Evolutionary conservation across 1,140 invertebrate species (phyloP), one percentile per base, ranked within the genome.

Genomic region (Daktulosphaira vitifoliae): DNA sequence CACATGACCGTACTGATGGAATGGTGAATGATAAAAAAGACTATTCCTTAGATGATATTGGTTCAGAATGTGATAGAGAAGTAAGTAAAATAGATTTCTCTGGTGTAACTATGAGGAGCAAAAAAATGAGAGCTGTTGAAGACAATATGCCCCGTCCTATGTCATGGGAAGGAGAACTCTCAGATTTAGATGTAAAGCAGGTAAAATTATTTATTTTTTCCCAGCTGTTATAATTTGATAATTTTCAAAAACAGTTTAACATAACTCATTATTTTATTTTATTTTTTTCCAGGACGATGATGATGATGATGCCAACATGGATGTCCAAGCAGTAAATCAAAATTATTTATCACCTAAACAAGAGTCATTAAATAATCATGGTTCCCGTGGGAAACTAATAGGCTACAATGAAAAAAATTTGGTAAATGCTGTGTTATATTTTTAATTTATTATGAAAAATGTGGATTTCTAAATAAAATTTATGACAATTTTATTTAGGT

Each of bases 141-240:
- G 75, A 73, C 13, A 70, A 68, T 5, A 75, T 76, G 7, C 81
- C 83, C 69, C 75, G 89, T 38, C 90, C 89, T 15, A 92, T 92
- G 89, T 92, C 89, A 2, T 92, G 89, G 90, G 89, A 92, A 73
- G 89, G 90, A 15, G 89, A 91, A 74, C 76, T 92, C 0, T 91
- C 88, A 1, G 89, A 92, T 71, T 80, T 82, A 59, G 83, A 84
- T 72, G 78, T 81, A 77, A 73, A 71, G 68, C 67, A 68, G 29
- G 72, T 70, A 68, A 23, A 23, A 29, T 49, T 33, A n/a, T n/a
- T n/a, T n/a, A n/a, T n/a, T n/a, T n/a, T n/a, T n/a, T n/a, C n/a
- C 8, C 38, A 39, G n/a, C 38, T 39, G 38, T 39, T 9, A 39
- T 9, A 39, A 9, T 39, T 39, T 39, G 8, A 39, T 39, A 9